Evolutionary conservation across 92 coral and sea anemone genomes (phyloP).

Genomic region (Meandrina meandrites): DNA sequence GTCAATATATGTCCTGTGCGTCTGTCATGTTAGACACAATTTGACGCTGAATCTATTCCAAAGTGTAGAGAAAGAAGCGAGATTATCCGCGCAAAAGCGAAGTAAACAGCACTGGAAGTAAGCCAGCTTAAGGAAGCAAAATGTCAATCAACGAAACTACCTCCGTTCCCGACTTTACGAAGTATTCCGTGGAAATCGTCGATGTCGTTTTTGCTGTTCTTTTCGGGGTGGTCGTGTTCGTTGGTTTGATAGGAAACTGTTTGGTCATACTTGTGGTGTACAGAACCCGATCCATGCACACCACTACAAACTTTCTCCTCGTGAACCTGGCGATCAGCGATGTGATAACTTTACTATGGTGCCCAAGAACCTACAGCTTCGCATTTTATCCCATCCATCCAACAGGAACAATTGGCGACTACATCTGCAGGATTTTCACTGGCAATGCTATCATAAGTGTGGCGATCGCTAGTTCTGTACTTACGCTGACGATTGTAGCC

Average conservation of each 20-base stretch:
- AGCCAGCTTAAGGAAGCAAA: not conserved
- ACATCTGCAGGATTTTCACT: conserved; percentile 73
- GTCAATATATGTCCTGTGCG: not conserved
- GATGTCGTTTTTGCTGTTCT: conserved; percentile 58
- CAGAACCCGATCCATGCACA: conserved; percentile 61
- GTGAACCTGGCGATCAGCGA: conserved; percentile 75
- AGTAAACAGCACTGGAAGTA: too few relatives aligned
- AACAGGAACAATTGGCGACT: conserved; percentile 61
- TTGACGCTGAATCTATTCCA: not conserved
- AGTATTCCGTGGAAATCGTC: conserved; percentile 39
- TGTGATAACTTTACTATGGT: conserved; percentile 57
- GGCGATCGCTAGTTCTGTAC: conserved; percentile 57
- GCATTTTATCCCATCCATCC: conserved; percentile 67
- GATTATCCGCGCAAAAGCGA: not conserved
- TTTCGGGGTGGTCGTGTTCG: conserved; percentile 37
- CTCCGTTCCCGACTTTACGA: conserved; percentile 41
- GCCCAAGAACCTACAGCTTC: conserved; percentile 70
- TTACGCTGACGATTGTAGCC: conserved; percentile 69
- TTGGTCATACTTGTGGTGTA: conserved; percentile 64
- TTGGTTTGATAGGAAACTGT: conserved; percentile 62
- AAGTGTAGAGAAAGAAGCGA: not conserved
- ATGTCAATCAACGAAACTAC: conserved; percentile 27
- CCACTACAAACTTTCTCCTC: conserved; percentile 69
- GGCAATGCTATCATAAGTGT: conserved; percentile 75
- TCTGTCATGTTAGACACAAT: not conserved